Conservation (phyloP, 1,140 invertebrate genomes). For the Aradophagus sp. region DNA sequence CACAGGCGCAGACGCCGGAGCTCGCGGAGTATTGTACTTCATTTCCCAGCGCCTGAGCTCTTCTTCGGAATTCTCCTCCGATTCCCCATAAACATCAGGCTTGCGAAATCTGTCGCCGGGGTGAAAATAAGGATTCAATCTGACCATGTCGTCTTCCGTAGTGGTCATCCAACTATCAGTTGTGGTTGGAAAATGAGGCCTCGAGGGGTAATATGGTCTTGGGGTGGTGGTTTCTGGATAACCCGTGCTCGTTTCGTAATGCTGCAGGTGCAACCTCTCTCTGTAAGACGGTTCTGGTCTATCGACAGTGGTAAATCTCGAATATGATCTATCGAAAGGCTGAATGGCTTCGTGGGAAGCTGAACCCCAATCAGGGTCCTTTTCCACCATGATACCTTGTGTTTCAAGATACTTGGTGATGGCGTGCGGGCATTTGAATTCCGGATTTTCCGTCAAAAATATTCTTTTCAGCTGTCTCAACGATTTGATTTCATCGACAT, state of each 20-base stretch:
- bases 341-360: constrained; percentile 42
- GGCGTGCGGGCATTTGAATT: constrained; percentile 68
- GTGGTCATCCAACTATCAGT: constrained; percentile 14
- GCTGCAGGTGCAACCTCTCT: constrained; percentile 31
- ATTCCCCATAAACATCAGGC: constrained; percentile 4
- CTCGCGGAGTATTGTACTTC: constrained; percentile 12
- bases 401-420: constrained; percentile 58
- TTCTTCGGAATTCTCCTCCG: constrained; percentile 8
- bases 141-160: constrained; percentile 18
- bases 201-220: constrained; percentile 16
- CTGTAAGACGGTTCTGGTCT: constrained; percentile 30
- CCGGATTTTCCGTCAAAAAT: constrained; percentile 64
- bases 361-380: constrained; percentile 61
- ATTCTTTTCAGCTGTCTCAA: constrained; percentile 63
- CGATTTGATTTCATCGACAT: constrained; percentile 58
- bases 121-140: constrained; percentile 3
- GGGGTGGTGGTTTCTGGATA: constrained; percentile 18
- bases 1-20: constrained; percentile 15
- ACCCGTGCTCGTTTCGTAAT: constrained; percentile 13
- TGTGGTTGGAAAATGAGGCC: constrained; percentile 14
- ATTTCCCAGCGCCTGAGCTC: constrained; percentile 12
- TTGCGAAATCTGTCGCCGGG: neutral
- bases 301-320: constrained; percentile 15
- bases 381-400: constrained; percentile 58
- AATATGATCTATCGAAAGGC: neutral